A percentile compares a stretch with the other conserved stretches of the same genome.
phyloP scores from a whole-genome alignment of 2,888 invertebrate species.

The Drosophila stalkeri region DNA sequence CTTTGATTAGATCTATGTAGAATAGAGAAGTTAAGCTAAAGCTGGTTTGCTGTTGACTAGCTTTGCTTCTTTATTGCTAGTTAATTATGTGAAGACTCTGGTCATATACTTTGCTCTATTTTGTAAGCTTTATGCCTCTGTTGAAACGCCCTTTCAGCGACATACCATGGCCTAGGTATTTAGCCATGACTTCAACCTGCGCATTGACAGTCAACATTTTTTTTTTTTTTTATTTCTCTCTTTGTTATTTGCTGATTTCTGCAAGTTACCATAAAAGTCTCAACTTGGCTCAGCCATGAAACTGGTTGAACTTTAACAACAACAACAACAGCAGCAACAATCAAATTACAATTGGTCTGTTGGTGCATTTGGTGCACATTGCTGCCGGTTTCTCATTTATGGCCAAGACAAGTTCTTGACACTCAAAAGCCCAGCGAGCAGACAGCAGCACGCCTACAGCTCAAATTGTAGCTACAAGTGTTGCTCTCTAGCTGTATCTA shows the following conservation, averaged over 20 bases:
- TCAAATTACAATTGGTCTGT: constrained; percentile 45
- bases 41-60: neutral
- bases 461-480: constrained; percentile 36
- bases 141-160: constrained; percentile 26
- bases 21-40: neutral
- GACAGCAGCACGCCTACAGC: constrained; percentile 54
- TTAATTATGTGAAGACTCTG: neutral
- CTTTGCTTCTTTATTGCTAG: neutral
- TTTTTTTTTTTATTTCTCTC: constrained; percentile 55
- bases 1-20: constrained; percentile 4
- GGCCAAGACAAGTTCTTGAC: constrained; percentile 80
- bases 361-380: constrained; percentile 76
- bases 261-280: constrained; percentile 75
- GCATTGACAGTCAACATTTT: constrained; percentile 62
- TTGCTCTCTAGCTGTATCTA: constrained; percentile 19
- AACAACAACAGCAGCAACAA: constrained; percentile 23
- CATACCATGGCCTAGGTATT: constrained; percentile 46
- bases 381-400: constrained; percentile 79
- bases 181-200: constrained; percentile 65
- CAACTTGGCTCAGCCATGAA: constrained; percentile 46
- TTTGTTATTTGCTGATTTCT: constrained; percentile 70
- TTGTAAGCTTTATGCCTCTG: neutral
- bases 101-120: neutral
- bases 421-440: constrained; percentile 71
- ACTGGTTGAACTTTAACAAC: constrained; percentile 63